Percentiles rank a stretch among this genome's conserved stretches.
Conservation (phyloP, 2,888 invertebrate species). For the Mythimna albipuncta region DNA sequence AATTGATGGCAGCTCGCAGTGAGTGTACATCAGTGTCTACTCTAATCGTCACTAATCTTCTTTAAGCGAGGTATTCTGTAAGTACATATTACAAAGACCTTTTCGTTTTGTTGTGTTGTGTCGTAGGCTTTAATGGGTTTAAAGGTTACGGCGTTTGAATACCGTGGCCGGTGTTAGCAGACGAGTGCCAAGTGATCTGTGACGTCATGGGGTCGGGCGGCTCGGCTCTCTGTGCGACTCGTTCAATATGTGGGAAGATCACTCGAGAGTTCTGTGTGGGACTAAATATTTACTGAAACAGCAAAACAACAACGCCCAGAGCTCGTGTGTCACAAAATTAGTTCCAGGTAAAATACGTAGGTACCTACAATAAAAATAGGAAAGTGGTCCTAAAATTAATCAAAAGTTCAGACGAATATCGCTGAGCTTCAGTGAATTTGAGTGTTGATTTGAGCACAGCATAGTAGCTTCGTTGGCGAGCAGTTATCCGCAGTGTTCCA, state of each 20-base stretch:
- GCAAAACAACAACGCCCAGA: background rate
- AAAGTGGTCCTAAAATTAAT: constrained; percentile 8
- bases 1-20: background rate
- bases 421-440: constrained; percentile 9
- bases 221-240: background rate
- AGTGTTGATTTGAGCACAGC: no score
- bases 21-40: background rate
- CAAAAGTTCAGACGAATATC: constrained; percentile 24
- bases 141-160: constrained; percentile 39
- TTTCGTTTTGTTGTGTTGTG: constrained; percentile 4
- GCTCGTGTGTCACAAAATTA: constrained; percentile 18
- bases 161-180: constrained; percentile 7
- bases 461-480: background rate
- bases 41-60: background rate
- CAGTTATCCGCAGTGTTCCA: constrained; percentile 14
- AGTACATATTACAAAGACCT: background rate
- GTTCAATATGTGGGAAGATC: background rate
- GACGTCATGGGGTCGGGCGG: constrained; percentile 15
- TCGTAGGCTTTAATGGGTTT: constrained; percentile 22
- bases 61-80: background rate
- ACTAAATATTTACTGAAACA: constrained; percentile 18
- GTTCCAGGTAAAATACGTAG: constrained; percentile 6
- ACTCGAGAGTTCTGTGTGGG: constrained; percentile 1
- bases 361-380: constrained; percentile 7
- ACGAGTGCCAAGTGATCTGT: background rate